Conservation (phyloP, 2,797 vertebrate species). For the Neostethus bicornis region DNA sequence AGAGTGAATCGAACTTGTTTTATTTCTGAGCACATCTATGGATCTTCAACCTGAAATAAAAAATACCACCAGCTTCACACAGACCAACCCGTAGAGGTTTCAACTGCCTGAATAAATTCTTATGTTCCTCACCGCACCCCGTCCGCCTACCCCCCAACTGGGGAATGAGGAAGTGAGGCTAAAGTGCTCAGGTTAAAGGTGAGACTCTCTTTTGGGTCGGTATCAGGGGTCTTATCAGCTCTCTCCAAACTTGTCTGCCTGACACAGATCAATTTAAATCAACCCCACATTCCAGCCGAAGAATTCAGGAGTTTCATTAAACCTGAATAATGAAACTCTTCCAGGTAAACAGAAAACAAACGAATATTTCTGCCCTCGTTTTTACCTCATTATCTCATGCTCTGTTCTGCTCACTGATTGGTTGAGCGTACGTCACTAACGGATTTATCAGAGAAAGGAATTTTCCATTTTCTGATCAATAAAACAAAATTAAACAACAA, state of each 20-base stretch:
- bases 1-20: no score
- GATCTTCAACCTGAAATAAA: background rate
- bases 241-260: constrained; percentile 41
- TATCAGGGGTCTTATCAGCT: constrained; percentile 67
- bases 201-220: constrained; percentile 49
- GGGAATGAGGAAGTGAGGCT: constrained; percentile 58
- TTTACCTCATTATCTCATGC: no score
- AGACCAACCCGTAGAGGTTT: constrained; percentile 1
- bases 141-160: background rate
- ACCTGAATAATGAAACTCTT: background rate
- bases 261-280: constrained; percentile 47
- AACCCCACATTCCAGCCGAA: constrained; percentile 49
- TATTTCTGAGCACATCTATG: background rate
- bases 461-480: constrained; percentile 51
- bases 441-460: constrained; percentile 28
- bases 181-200: constrained; percentile 66
- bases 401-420: constrained; percentile 14
- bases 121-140: constrained; percentile 5
- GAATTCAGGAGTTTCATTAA: background rate
- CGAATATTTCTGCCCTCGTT: no score
- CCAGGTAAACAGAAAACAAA: fast-evolving
- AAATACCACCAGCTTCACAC: background rate
- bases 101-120: constrained; percentile 5
- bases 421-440: constrained; percentile 19
- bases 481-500: constrained; percentile 18